Evolutionary conservation across 2,113 vertebrate genomes (phyloP).

Genomic region (Cyprinus carpio): DNA sequence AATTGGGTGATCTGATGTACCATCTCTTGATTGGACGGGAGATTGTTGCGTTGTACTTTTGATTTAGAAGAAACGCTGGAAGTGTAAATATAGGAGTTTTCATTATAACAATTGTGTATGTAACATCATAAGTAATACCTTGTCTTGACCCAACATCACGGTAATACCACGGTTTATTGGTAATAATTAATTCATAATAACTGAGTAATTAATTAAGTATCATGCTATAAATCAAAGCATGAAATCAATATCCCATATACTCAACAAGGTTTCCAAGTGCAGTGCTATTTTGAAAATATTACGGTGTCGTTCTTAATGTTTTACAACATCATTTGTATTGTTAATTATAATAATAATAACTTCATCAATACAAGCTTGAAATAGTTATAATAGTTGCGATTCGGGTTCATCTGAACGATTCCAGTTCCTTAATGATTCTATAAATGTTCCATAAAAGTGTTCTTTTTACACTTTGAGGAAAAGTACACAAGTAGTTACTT

Average conservation of each 20-base stretch:
- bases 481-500: too few species aligned
- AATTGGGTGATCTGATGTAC: background rate
- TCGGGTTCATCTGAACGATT: too few species aligned
- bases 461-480: too few species aligned
- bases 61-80: background rate
- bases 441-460: too few species aligned
- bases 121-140: background rate
- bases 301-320: background rate
- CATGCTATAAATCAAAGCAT: background rate
- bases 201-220: background rate
- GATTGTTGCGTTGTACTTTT: background rate
- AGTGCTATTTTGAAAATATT: background rate
- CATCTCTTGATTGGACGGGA: constrained; percentile 16
- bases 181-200: background rate
- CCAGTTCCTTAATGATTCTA: too few species aligned
- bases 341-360: too few species aligned
- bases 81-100: background rate
- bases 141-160: background rate
- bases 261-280: too few species aligned
- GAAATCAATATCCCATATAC: background rate
- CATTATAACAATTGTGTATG: background rate
- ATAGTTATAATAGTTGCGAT: too few species aligned
- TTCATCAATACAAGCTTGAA: too few species aligned
- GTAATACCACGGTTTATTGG: background rate
- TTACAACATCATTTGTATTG: too few species aligned